Conservation (phyloP, 2,113 vertebrate genomes). For the Serranochromis macrocephalus region DNA sequence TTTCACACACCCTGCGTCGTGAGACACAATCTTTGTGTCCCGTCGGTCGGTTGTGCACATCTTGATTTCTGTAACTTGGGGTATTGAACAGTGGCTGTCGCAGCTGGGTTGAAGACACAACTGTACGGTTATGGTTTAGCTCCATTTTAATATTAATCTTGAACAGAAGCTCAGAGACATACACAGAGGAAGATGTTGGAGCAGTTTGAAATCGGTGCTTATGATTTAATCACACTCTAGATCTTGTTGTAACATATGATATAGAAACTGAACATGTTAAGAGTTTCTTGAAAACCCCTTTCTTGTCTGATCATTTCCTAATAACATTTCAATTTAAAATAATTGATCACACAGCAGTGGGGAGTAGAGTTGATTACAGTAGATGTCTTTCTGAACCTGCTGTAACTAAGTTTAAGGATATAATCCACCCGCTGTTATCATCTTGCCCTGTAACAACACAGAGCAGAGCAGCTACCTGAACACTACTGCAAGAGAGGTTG, state of each 20-base stretch:
- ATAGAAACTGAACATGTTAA: not conserved
- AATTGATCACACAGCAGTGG: not conserved
- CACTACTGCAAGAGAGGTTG: not conserved
- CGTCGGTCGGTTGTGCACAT: accelerated
- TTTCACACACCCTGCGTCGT: not conserved
- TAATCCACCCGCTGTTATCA: not conserved
- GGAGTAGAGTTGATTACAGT: not conserved
- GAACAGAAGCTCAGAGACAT: not conserved
- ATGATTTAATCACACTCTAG: not conserved
- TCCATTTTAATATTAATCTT: not conserved
- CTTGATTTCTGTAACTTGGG: not conserved
- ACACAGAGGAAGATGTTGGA: not conserved
- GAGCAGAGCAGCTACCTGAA: not conserved
- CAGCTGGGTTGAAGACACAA: not conserved
- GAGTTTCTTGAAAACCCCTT: not conserved
- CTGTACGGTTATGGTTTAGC: not conserved
- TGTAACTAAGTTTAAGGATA: not conserved
- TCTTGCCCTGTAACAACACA: not conserved
- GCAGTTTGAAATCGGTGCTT: not conserved
- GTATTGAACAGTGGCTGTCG: accelerated
- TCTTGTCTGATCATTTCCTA: not conserved
- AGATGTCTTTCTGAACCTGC: not conserved
- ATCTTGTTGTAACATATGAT: not conserved
- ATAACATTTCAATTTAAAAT: not conserved
- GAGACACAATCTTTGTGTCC: not conserved